These are phyloP conservation scores for Belonocnema kinseyi DNA, from an alignment of 1,140 invertebrate species.

Conservation along the genomic window DNA sequence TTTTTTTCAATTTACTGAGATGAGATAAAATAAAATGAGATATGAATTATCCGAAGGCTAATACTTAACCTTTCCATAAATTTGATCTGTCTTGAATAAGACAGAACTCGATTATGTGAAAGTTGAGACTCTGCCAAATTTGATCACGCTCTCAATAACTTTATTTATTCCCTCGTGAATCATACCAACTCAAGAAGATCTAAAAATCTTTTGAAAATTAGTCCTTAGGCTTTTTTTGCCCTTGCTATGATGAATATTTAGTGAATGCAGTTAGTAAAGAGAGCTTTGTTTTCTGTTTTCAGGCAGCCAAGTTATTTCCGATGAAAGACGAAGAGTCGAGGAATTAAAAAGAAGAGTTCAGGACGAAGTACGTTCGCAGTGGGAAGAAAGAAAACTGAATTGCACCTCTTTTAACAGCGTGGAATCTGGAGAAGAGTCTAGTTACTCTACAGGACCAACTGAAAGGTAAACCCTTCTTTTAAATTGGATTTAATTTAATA, in stretches of 20 bases:
- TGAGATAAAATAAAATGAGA: no score
- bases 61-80: no score
- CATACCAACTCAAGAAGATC: no score
- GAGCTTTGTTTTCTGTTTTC: constrained; percentile 45
- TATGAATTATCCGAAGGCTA: no score
- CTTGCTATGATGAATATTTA: constrained; percentile 19
- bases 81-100: no score
- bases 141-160: no score
- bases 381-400: constrained; percentile 85
- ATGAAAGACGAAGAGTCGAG: constrained; percentile 89
- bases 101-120: no score
- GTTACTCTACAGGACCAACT: constrained; percentile 80
- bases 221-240: not conserved
- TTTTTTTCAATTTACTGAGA: not conserved
- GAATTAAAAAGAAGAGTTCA: constrained; percentile 91
- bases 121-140: no score
- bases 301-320: constrained; percentile 93
- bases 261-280: not conserved
- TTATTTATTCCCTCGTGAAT: no score
- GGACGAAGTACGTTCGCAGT: constrained; percentile 90
- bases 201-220: not conserved
- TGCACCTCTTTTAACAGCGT: constrained; percentile 83
- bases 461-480: constrained; percentile 77
- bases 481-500: constrained; percentile 32
- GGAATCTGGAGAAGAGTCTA: constrained; percentile 80